A percentile compares a stretch with the other conserved stretches of the same genome.
Conservation (phyloP, 2,888 invertebrate species). For the Cheilosia scutellata region DNA sequence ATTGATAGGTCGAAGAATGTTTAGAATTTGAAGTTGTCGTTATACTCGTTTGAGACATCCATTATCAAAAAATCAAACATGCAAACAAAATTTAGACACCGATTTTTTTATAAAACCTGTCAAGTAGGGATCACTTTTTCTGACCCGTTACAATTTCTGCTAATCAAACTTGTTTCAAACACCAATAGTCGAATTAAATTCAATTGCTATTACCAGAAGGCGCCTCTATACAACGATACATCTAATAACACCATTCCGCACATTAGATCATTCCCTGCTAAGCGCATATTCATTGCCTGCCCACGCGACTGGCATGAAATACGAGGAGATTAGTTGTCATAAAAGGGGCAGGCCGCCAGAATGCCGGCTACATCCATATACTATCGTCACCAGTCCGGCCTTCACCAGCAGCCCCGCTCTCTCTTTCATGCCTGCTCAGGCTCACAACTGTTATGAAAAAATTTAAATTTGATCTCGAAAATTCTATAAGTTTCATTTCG, state of each 20-base stretch:
- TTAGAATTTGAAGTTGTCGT: too few species aligned
- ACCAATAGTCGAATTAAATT: slow-evolving; percentile 1
- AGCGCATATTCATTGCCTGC: slow-evolving; percentile 68
- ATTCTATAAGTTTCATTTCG: slow-evolving; percentile 52
- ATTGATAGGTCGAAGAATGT: too few species aligned
- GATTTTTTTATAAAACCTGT: too few species aligned
- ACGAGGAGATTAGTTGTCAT: slow-evolving; percentile 70
- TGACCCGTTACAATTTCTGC: background rate
- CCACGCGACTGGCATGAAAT: slow-evolving; percentile 69
- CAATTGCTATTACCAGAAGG: slow-evolving; percentile 10
- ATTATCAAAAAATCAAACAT: too few species aligned
- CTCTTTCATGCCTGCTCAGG: background rate
- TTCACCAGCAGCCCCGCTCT: slow-evolving; percentile 15
- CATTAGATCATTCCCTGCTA: slow-evolving; percentile 64
- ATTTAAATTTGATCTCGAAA: slow-evolving; percentile 57
- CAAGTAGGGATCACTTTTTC: background rate
- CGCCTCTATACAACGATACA: slow-evolving; percentile 14
- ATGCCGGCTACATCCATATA: slow-evolving; percentile 2
- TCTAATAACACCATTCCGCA: slow-evolving; percentile 53
- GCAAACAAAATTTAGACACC: too few species aligned
- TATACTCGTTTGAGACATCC: too few species aligned
- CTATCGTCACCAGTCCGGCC: slow-evolving; percentile 22
- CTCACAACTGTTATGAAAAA: slow-evolving; percentile 51
- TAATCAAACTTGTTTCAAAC: background rate
- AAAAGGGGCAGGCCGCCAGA: slow-evolving; percentile 64